Base-by-base conservation (phyloP, 2,888 invertebrate genomes). In the Melipona beecheii region DNA sequence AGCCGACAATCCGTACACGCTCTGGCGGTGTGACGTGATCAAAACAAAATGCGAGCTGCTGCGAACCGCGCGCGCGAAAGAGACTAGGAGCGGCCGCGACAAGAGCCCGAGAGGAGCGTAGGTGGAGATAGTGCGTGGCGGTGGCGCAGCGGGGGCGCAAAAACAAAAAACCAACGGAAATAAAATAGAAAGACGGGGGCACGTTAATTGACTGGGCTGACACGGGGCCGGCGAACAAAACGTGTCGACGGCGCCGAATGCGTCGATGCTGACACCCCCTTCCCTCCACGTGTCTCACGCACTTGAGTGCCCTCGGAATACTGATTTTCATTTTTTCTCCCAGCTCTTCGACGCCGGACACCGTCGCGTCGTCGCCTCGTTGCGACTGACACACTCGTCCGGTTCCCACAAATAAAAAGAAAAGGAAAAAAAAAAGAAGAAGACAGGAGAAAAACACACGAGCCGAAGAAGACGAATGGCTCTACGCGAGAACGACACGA, bases 131-230 rank as follows among this genome's bases (percentile, higher is more conserved):
- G 69, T 13, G 31, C 66, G 75, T 36, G 31, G 50, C 19, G 21
- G 73, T 21, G n/a, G 62, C 50, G 36, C 69, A 43, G 43, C 9
- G 43, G 52, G 5, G 60, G 69, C 36, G 73, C 58, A 54, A 73
- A 68, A 60, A 84, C 73, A 84, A 78, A 84, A 78, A 85, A 80
- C 85, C 79, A 78, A 75, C 77, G 78, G 77, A 78, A 85, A 84
- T 81, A 64, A 78, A 83, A 84, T 73, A 79, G 86, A 80, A 84
- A 86, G 87, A 80, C 80, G 85, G 66, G 43, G 70, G 78, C 74
- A 83, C 80, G 80, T 86, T 89, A 89, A 89, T 89, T 89, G 89
- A 89, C 88, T 84, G 76, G 81, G 75, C 87, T 85, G 89, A 86
- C 86, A 84, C 89, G 86, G 68, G 84, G 75, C 71, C 78, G 69